Conservation (phyloP, 2,113 vertebrate species). For the Sceloporus undulatus region DNA sequence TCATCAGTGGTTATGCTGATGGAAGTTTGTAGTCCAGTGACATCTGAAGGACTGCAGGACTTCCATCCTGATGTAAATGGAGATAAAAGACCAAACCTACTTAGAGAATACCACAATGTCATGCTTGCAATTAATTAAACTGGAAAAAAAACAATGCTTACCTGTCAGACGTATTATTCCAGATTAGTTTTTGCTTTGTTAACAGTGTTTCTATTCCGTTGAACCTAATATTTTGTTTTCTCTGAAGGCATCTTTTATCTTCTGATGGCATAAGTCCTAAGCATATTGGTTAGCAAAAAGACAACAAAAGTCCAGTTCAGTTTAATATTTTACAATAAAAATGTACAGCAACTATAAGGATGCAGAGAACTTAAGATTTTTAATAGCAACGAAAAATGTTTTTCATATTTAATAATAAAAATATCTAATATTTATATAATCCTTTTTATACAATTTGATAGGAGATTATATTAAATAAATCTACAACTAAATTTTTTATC, state of each 20-base stretch:
- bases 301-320: too few relatives aligned
- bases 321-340: neutral
- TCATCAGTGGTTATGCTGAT: too few relatives aligned
- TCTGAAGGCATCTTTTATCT: conserved; percentile 94
- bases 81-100: neutral
- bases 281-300: conserved; percentile 51
- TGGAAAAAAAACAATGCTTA: conserved; percentile 67
- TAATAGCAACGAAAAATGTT: neutral
- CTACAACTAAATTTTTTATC: neutral
- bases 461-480: neutral
- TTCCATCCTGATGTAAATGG: neutral
- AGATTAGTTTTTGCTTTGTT: conserved; percentile 84
- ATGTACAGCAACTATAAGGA: neutral
- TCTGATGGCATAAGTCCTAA: conserved; percentile 90
- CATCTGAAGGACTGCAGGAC: too few relatives aligned
- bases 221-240: conserved; percentile 85
- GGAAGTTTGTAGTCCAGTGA: too few relatives aligned
- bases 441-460: neutral
- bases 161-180: conserved; percentile 92
- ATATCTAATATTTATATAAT: too few relatives aligned
- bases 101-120: neutral
- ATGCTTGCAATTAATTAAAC: neutral
- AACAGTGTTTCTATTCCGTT: conserved; percentile 83
- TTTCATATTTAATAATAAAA: neutral
- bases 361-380: neutral